Evolutionary conservation across 2,113 vertebrate genomes (phyloP).

Genomic region (Oreotragus oreotragus): DNA sequence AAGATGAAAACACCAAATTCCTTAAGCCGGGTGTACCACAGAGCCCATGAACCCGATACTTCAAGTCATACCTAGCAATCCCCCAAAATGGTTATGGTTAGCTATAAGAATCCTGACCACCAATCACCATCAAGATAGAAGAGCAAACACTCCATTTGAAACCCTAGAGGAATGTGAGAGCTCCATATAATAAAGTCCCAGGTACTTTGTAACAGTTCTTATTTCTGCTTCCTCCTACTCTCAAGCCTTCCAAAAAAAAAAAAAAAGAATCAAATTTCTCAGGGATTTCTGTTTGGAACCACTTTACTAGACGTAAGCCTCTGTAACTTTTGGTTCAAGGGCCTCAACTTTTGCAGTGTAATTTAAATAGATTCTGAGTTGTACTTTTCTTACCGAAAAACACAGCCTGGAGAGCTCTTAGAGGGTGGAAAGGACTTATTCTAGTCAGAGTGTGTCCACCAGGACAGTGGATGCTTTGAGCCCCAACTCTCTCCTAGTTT

Average conservation of each 20-base stretch:
- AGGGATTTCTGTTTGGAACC: background rate
- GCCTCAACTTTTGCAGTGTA: background rate
- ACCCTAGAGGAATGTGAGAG: background rate
- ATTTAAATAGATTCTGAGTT: background rate
- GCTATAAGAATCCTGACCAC: background rate
- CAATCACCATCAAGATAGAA: background rate
- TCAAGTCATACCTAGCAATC: background rate
- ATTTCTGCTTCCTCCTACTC: background rate
- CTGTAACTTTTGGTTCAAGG: background rate
- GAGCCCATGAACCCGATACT: background rate
- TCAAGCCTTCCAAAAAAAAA: background rate
- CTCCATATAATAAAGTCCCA: background rate
- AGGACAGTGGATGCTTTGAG: background rate
- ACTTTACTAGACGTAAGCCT: background rate
- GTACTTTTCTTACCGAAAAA: background rate
- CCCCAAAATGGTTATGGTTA: background rate
- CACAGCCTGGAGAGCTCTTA: background rate
- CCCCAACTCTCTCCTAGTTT: background rate
- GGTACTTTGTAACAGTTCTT: background rate
- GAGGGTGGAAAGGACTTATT: background rate
- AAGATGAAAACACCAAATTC: background rate
- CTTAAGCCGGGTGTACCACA: background rate
- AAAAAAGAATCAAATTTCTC: background rate
- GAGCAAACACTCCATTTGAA: background rate
- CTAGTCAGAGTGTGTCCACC: background rate